These are phyloP conservation scores for Limnodromus scolopaceus DNA, from an alignment of 2,797 vertebrate species.

Conservation along the genomic window DNA sequence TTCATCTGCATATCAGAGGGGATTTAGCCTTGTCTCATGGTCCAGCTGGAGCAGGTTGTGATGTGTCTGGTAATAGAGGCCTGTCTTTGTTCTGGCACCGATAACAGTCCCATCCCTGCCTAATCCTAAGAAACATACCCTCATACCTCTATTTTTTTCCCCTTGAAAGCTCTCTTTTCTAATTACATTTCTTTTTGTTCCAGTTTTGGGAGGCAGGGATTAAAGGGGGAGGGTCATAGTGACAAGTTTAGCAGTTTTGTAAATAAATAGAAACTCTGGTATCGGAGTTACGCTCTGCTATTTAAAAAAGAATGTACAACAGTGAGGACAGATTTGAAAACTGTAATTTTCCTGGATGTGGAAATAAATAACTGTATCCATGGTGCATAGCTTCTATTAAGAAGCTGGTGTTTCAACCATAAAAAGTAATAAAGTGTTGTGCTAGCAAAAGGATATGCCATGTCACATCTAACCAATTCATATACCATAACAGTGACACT, in stretches of 20 bases:
- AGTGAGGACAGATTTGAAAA: not conserved
- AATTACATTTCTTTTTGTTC: not conserved
- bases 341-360: not conserved
- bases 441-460: not conserved
- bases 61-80: not conserved
- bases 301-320: not conserved
- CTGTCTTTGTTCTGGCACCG: not conserved
- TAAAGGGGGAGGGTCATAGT: not conserved
- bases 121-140: not conserved
- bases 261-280: not conserved
- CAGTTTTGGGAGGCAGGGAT: not conserved
- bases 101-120: not conserved
- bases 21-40: not conserved
- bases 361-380: not conserved
- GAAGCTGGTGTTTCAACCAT: not conserved
- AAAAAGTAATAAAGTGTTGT: not conserved
- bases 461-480: not conserved
- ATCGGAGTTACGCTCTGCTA: not conserved
- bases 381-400: not conserved
- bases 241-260: not conserved
- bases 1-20: not conserved
- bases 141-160: not conserved
- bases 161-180: not conserved
- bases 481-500: not conserved
- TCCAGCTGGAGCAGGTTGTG: not conserved